These are phyloP conservation scores for Odocoileus virginianus DNA, from an alignment of 2,113 vertebrate genomes.

Conservation along the genomic window DNA sequence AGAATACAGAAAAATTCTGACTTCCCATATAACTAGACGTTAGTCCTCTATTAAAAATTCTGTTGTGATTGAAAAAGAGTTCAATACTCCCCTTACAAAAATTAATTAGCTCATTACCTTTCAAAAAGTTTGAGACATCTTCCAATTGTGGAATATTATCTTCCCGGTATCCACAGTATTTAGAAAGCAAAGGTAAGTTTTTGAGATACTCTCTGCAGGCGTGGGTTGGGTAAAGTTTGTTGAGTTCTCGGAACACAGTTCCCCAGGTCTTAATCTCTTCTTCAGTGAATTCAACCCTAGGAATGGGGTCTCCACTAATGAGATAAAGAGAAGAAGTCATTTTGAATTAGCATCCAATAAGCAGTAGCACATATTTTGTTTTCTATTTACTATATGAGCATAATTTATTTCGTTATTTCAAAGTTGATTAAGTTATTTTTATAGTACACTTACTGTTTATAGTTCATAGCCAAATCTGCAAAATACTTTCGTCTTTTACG, in stretches of 20 bases:
- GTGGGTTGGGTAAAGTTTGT: conserved; percentile 93
- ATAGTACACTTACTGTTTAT: conserved; percentile 89
- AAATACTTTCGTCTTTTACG: conserved; percentile 97
- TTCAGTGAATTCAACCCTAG: conserved; percentile 93
- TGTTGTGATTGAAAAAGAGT: not conserved
- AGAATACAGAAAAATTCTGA: not conserved
- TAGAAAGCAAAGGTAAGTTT: conserved; percentile 94
- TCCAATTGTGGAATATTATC: conserved; percentile 98
- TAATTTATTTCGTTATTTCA: conserved; percentile 5
- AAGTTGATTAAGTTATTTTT: not conserved
- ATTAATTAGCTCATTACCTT: conserved; percentile 78
- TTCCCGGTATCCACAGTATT: conserved; percentile 93
- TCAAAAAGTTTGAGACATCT: conserved; percentile 95
- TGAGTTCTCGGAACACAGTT: conserved; percentile 94
- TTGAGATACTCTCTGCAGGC: conserved; percentile 96
- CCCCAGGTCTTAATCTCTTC: conserved; percentile 98
- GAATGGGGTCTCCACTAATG: conserved; percentile 90
- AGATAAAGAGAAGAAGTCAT: not conserved
- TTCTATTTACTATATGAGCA: conserved; percentile 5
- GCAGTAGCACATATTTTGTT: not conserved
- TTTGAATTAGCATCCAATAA: conserved; percentile 51
- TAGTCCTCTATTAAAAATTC: not conserved
- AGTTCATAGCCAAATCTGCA: conserved; percentile 95
- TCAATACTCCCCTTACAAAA: not conserved
- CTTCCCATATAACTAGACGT: not conserved